phyloP scores from a whole-genome alignment of 2,888 invertebrate genomes.

The Steromphala cineraria region DNA sequence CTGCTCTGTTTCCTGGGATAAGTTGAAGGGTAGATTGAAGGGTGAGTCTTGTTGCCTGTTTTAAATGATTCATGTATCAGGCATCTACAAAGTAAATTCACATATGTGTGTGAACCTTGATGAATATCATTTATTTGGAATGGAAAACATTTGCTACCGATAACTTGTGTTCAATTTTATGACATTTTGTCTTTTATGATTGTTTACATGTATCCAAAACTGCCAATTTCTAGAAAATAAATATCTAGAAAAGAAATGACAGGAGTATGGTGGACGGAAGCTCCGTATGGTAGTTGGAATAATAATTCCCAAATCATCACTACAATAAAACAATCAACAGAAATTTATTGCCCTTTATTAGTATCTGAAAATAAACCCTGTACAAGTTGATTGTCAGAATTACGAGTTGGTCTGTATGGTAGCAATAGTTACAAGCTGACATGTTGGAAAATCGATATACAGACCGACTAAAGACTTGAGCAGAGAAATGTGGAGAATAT shows the following conservation, averaged over 20 bases:
- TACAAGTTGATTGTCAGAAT: neutral
- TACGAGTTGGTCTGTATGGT: neutral
- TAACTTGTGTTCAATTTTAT: neutral
- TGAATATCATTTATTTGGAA: too few species aligned
- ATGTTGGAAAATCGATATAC: neutral
- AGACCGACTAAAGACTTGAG: neutral
- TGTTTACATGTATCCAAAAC: neutral
- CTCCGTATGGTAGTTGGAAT: neutral
- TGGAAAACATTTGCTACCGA: too few species aligned
- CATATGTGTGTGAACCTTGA: too few species aligned
- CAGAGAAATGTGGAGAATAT: too few species aligned
- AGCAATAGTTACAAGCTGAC: neutral
- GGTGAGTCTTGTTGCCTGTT: too few species aligned
- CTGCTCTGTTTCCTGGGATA: too few species aligned
- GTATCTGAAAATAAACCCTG: neutral
- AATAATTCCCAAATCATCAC: neutral
- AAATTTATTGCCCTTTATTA: neutral
- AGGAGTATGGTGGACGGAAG: neutral
- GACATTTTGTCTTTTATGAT: neutral
- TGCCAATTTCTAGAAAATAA: neutral
- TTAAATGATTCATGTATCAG: too few species aligned
- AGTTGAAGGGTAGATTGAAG: too few species aligned
- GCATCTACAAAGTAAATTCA: too few species aligned
- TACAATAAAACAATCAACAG: neutral
- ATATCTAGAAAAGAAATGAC: too few species aligned